phyloP scores from a whole-genome alignment of 2,797 vertebrate species.

The Cuculus canorus region DNA sequence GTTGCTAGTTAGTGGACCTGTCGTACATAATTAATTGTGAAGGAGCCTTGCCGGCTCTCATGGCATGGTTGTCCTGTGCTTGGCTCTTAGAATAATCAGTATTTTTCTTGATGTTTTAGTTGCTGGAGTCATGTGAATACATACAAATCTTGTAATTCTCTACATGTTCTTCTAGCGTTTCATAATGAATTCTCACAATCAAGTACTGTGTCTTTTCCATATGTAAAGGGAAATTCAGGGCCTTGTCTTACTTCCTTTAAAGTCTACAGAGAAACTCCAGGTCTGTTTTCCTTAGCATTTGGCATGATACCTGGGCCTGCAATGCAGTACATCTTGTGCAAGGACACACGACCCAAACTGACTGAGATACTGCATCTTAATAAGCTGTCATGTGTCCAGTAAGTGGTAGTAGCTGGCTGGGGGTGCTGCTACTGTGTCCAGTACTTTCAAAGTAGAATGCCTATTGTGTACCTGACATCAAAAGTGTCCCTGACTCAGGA shows the following conservation, averaged over 20 bases:
- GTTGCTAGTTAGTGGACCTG: constrained; percentile 14
- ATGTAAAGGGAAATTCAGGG: not conserved
- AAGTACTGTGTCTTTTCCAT: not conserved
- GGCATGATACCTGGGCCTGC: not conserved
- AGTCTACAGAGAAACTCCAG: not conserved
- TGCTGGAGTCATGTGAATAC: not conserved
- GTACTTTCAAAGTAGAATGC: not conserved
- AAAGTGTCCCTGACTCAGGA: not conserved
- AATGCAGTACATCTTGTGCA: not conserved
- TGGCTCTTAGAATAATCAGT: not conserved
- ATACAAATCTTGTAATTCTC: not conserved
- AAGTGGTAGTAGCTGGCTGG: not conserved
- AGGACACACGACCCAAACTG: not conserved
- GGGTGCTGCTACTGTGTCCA: not conserved
- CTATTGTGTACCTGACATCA: not conserved
- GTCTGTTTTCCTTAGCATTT: not conserved
- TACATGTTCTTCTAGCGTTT: not conserved
- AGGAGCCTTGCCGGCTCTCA: not conserved
- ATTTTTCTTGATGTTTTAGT: constrained; percentile 4
- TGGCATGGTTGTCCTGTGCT: not conserved
- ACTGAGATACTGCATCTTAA: not conserved
- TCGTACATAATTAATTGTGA: constrained; percentile 4
- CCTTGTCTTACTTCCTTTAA: not conserved
- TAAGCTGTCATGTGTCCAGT: not conserved
- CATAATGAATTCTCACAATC: not conserved